phyloP scores from a whole-genome alignment of 2,888 invertebrate genomes.

The Tineola bisselliella region DNA sequence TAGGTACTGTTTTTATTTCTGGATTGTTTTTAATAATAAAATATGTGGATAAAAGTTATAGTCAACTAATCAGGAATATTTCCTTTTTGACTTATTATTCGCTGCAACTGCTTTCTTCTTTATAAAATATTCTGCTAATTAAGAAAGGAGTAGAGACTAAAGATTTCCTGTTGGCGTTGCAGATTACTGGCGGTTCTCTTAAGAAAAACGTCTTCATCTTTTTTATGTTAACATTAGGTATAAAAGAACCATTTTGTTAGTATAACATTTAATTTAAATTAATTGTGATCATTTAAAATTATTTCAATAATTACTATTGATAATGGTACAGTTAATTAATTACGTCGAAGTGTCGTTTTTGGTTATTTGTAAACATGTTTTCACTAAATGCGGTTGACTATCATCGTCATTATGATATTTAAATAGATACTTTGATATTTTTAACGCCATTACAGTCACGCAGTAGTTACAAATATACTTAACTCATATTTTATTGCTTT shows the following conservation, averaged over 20 bases:
- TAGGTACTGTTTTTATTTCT: too few species aligned
- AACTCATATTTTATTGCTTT: too few species aligned
- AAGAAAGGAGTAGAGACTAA: conserved; percentile 57
- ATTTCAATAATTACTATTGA: too few species aligned
- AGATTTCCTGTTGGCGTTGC: conserved; percentile 58
- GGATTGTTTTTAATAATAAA: background rate
- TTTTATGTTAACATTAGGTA: background rate
- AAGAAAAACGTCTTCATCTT: conserved; percentile 40
- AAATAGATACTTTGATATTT: too few species aligned
- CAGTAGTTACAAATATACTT: too few species aligned
- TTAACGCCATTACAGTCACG: too few species aligned
- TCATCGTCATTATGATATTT: too few species aligned
- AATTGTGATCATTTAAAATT: background rate
- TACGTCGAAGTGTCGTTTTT: too few species aligned
- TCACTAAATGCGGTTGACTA: too few species aligned
- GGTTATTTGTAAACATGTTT: too few species aligned
- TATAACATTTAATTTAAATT: background rate
- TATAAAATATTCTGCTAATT: conserved; percentile 59
- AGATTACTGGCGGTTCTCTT: conserved; percentile 51
- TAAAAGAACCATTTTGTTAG: background rate
- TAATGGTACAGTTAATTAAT: too few species aligned
- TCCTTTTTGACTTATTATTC: conserved; percentile 32
- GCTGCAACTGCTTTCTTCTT: conserved; percentile 45
- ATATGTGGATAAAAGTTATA: background rate
- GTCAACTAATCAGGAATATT: background rate